Evolutionary conservation across 2,797 vertebrate genomes (phyloP).

Genomic region (Sebastes iracundus): DNA sequence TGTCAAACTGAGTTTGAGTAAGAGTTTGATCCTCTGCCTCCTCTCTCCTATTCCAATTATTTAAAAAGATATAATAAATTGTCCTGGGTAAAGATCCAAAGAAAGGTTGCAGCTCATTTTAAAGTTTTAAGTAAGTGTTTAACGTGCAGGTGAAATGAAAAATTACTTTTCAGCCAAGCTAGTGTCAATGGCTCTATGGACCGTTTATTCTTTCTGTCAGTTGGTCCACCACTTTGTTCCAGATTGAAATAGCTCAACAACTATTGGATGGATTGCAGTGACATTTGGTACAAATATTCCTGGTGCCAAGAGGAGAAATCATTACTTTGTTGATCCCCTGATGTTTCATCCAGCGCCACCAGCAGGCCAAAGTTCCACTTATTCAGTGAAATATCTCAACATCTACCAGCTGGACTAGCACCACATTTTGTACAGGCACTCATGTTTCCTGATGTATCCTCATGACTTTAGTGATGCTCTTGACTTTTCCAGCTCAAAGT

Average conservation of each 20-base stretch:
- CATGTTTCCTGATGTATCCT: not conserved
- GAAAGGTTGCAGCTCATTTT: not conserved
- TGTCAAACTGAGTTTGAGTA: constrained; percentile 38
- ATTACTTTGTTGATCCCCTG: not conserved
- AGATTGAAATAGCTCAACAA: not conserved
- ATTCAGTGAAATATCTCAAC: not conserved
- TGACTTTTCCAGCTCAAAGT: not conserved
- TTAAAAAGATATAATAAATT: not conserved
- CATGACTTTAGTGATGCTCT: not conserved
- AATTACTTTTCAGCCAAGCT: not conserved
- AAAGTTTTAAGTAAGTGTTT: not conserved
- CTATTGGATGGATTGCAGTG: not conserved
- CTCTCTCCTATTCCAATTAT: not conserved
- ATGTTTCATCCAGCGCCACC: not conserved
- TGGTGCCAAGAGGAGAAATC: not conserved
- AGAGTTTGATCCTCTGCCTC: not conserved
- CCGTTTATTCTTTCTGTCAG: not conserved
- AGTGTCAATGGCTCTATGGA: not conserved
- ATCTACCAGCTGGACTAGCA: not conserved
- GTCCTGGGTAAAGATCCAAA: not conserved
- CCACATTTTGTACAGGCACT: not conserved
- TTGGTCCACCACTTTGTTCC: not conserved
- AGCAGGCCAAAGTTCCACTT: not conserved
- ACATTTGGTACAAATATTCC: not conserved
- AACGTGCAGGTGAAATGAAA: not conserved